phyloP scores from a whole-genome alignment of 2,113 vertebrate species.

The Pelecanoides urinatrix region DNA sequence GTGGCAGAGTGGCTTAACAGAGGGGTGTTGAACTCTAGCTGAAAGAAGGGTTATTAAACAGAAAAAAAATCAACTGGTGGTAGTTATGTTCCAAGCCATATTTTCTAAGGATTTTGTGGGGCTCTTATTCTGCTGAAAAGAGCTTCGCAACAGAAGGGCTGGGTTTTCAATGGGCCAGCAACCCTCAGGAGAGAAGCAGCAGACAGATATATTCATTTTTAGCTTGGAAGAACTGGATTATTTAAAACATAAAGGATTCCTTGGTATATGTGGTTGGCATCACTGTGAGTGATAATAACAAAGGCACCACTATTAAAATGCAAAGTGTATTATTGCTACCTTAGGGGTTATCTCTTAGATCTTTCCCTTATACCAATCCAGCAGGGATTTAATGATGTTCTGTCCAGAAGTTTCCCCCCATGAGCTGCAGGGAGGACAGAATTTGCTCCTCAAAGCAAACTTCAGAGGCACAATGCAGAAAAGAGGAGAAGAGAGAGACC shows the following conservation, averaged over 20 bases:
- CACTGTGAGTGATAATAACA: background rate
- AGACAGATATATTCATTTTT: background rate
- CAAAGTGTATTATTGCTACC: slow-evolving; percentile 15
- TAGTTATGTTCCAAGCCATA: background rate
- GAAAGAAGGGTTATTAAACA: background rate
- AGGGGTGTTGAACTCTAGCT: background rate
- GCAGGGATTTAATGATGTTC: slow-evolving; percentile 46
- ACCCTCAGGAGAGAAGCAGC: background rate
- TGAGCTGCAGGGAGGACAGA: background rate
- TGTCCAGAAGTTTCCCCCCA: background rate
- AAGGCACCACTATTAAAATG: slow-evolving; percentile 24
- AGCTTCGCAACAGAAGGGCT: background rate
- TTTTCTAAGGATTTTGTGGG: background rate
- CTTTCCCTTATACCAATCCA: background rate
- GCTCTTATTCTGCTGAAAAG: background rate
- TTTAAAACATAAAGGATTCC: slow-evolving; percentile 36
- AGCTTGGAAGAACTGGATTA: slow-evolving; percentile 35
- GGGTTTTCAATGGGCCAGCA: background rate
- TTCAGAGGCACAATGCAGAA: background rate
- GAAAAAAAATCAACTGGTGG: background rate
- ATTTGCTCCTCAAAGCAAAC: slow-evolving; percentile 23
- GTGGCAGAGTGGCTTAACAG: background rate
- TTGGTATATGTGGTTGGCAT: background rate
- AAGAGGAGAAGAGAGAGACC: background rate
- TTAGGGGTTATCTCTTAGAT: slow-evolving; percentile 25